Base-by-base conservation (phyloP, 2,113 vertebrate species). In the Percina caprodes region DNA sequence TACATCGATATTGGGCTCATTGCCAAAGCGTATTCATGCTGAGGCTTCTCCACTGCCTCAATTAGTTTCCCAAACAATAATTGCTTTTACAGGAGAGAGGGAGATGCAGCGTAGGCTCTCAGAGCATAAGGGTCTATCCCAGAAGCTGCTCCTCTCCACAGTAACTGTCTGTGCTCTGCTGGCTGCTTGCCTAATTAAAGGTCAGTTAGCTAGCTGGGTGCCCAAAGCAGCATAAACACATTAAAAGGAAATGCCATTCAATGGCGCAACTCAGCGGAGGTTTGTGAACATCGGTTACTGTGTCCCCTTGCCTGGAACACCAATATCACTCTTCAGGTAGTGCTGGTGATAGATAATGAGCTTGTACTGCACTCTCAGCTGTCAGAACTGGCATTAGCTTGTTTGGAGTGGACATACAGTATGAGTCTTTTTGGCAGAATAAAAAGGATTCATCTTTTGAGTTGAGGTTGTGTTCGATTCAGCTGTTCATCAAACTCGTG, bases 141-240 rank as follows among this genome's bases (percentile, higher is more conserved):
- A 66, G 39, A 77, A 80, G 77, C 67, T 21, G 2, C 52, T 67
- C 48, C 35, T 72, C 88, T 73, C 87, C 88, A 80, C 86, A 80
- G 82, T 77, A 73, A 79, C 83, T 79, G 82, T 71, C 74, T 89
- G 48, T 74, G 45, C 86, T 78, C 73, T 63, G 85, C 79, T 89
- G 75, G 86, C 79, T 74, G 62, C 65, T 80, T 16, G 72, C 79
- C 86, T 92, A 93, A 93, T 93, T 92, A 92, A 92, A 92, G 90
- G 90, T 91, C 89, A 88, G 56, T 61, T 46, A 80, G 88, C 85
- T 86, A 68, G 75, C 82, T 82, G 84, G 89, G 85, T 74, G 88
- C 89, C 89, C 82, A 73, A 79, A 83, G 66, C 67, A 69, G 72
- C 72, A 74, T 79, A 84, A 89, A 89, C 81, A 86, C 71, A 86